Conservation (phyloP, 1,140 invertebrate genomes). For the Helicoverpa zea region DNA sequence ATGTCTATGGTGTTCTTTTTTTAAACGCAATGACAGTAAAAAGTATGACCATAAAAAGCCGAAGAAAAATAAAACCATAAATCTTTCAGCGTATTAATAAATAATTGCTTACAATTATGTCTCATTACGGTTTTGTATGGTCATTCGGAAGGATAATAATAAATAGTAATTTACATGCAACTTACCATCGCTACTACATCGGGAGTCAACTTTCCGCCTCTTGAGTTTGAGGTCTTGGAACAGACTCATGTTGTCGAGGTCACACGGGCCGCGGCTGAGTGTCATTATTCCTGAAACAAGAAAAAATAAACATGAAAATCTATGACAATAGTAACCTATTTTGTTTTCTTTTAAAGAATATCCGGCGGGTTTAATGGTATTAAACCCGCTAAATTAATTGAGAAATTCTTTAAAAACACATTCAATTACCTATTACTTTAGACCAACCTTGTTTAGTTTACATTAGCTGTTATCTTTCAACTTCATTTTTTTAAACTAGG, state of each 20-base stretch:
- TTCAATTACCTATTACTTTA: too few species aligned
- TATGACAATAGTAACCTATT: not conserved
- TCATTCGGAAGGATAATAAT: conserved; percentile 18
- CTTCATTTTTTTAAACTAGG: not conserved
- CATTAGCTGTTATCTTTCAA: not conserved
- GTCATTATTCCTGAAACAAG: conserved; percentile 96
- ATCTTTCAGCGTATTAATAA: not conserved
- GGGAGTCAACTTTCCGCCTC: conserved; percentile 98
- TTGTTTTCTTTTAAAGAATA: not conserved
- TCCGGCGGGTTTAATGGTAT: not conserved
- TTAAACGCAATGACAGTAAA: not conserved
- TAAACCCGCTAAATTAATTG: too few species aligned
- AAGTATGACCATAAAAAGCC: not conserved
- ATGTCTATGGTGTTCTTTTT: conserved; percentile 36
- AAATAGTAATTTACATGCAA: conserved; percentile 42
- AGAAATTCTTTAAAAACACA: not conserved
- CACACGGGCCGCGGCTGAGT: conserved; percentile 96
- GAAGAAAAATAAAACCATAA: not conserved
- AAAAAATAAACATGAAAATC: conserved; percentile 49
- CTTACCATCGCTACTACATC: conserved; percentile 97
- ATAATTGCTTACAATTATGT: not conserved
- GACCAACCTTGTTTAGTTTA: not conserved
- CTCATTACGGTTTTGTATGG: conserved; percentile 5
- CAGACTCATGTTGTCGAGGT: conserved; percentile 99
- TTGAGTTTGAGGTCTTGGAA: conserved; percentile 99